Evolutionary conservation across 2,113 vertebrate species (phyloP).

Genomic region (Cheirogaleus medius): DNA sequence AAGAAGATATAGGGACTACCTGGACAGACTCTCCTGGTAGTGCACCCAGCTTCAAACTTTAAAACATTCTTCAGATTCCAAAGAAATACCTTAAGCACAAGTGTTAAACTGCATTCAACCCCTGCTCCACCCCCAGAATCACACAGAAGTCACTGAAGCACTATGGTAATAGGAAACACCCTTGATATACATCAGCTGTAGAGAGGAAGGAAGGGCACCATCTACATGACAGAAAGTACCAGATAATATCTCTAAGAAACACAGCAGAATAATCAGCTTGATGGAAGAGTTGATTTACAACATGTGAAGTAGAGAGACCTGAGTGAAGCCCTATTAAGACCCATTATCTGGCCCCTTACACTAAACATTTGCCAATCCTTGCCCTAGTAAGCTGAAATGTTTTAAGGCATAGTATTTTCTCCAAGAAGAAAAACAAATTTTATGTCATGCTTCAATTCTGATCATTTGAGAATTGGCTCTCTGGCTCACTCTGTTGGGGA

Average conservation of each 20-base stretch:
- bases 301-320: background rate
- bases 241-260: background rate
- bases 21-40: background rate
- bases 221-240: background rate
- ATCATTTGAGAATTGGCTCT: constrained; percentile 1
- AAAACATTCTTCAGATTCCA: background rate
- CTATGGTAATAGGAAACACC: background rate
- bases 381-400: background rate
- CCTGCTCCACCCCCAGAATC: background rate
- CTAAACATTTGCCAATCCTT: background rate
- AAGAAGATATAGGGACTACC: background rate
- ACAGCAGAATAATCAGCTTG: background rate
- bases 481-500: background rate
- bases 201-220: background rate
- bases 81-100: background rate
- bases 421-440: constrained; percentile 9
- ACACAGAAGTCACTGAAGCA: background rate
- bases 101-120: background rate
- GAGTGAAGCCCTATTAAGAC: background rate
- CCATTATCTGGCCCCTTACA: background rate
- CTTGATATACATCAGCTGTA: background rate
- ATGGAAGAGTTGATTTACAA: background rate
- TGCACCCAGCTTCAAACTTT: background rate
- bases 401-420: background rate
- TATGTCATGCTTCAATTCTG: background rate